Evolutionary conservation across 2,113 vertebrate genomes (phyloP), one percentile per base, ranked within the genome.

Genomic region (Carassius carassius): DNA sequence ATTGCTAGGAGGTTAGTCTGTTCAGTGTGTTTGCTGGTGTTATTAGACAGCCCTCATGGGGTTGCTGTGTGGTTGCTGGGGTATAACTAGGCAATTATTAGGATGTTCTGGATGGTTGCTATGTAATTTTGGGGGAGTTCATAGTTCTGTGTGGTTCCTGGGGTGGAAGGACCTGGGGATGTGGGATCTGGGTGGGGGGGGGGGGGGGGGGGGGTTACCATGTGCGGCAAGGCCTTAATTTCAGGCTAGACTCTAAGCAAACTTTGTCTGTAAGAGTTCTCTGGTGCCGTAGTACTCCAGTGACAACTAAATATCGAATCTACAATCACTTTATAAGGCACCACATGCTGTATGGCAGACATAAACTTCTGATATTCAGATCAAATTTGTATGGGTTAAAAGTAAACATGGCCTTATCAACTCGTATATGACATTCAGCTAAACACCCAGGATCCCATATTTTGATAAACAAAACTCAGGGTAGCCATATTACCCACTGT

Each of bases 401-500:
- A 80, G 78, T 80, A 65, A 80, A 67, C 78, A 65, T 1, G 10
- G 23, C 19, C 37, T 80, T 80, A 80, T 80, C 78, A 65, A 67
- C 62, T 47, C 16, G 29, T 49, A 65, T 49, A 25, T 80, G 60
- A 80, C 78, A 80, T 65, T 23, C 78, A 65, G 78, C 78, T 67
- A 80, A 80, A 80, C 78, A 80, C 37, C 37, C 23, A 47, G 78
- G 78, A 80, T 67, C 60, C 60, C 60, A 23, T 49, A 80, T 80
- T 80, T 41, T 47, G 78, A 80, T 80, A 80, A 65, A 80, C 78
- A 80, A 29, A 80, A 80, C 78, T 80, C 41, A 23, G 41, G 37
- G 37, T 80, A 29, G 60, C 41, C 60, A 47, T 12, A 80, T 80
- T 60, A 44, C 78, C 78, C 60, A 63, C 78, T 80, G 60, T 80